Conservation (phyloP, 2,888 invertebrate genomes). For the Eurytoma adleriae region DNA sequence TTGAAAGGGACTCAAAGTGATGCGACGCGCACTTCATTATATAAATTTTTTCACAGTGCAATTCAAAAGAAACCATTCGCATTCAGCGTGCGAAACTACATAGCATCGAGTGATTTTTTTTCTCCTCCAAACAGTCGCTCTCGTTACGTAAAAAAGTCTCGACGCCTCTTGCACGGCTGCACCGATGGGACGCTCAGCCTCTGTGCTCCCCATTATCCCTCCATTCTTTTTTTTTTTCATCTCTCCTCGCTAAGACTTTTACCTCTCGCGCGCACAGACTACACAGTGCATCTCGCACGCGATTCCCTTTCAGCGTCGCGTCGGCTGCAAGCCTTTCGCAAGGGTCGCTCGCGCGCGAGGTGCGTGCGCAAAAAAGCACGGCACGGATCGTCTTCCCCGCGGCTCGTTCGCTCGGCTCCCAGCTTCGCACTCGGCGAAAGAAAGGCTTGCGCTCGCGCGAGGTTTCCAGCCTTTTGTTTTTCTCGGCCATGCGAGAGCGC, state of each 20-base stretch:
- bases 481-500: slow-evolving; percentile 8
- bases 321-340: slow-evolving; percentile 45
- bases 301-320: slow-evolving; percentile 48
- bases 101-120: not conserved
- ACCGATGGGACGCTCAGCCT: not conserved
- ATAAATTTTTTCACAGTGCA: not conserved
- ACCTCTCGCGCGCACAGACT: not conserved
- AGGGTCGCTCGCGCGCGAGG: slow-evolving; percentile 43
- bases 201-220: slow-evolving; percentile 8
- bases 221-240: not conserved
- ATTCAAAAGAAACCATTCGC: not conserved
- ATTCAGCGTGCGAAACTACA: not conserved
- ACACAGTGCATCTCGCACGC: not conserved
- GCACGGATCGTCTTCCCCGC: not conserved
- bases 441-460: not conserved
- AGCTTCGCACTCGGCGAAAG: not conserved
- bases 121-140: not conserved
- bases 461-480: slow-evolving; percentile 11
- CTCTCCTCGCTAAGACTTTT: slow-evolving; percentile 3
- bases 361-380: not conserved
- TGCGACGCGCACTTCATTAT: not conserved
- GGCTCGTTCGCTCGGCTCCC: not conserved
- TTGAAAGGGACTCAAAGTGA: no score
- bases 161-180: not conserved
- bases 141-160: slow-evolving; percentile 10